phyloP scores from a whole-genome alignment of 2,797 vertebrate species.

The Poecilia velifera region DNA sequence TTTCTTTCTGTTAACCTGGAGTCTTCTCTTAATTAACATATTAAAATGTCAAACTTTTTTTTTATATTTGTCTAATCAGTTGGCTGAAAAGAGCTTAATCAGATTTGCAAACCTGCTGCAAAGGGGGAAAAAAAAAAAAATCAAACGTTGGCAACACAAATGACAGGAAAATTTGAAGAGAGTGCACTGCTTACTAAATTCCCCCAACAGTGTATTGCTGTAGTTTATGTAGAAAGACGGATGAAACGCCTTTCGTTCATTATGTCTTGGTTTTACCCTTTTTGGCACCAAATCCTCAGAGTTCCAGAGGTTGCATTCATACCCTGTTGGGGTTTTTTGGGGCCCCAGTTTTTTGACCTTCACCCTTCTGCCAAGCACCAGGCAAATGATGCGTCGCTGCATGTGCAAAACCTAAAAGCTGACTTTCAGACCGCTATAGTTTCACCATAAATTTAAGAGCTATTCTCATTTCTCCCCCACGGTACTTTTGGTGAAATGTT shows the following conservation, averaged over 20 bases:
- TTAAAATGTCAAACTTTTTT: not conserved
- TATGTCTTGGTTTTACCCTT: conserved; percentile 52
- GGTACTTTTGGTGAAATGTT: not conserved
- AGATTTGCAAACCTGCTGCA: not conserved
- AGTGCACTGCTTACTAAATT: not conserved
- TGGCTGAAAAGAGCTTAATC: not conserved
- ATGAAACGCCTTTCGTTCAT: conserved; percentile 58
- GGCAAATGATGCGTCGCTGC: not conserved
- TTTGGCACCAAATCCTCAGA: conserved; percentile 53
- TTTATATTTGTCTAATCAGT: not conserved
- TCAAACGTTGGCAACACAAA: not conserved
- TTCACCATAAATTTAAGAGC: not conserved
- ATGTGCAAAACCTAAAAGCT: not conserved
- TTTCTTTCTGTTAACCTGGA: not conserved
- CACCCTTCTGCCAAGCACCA: not conserved
- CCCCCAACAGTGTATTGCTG: not conserved
- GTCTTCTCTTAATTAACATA: not conserved
- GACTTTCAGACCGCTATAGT: not conserved
- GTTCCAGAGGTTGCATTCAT: conserved; percentile 31
- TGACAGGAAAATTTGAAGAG: not conserved
- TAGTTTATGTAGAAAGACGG: conserved; percentile 11
- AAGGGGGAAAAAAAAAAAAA: not conserved
- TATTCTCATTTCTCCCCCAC: not conserved
- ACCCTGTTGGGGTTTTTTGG: conserved; percentile 40
- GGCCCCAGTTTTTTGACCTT: conserved; percentile 30